Conservation (phyloP, 1,140 invertebrate species). For the Hylaeus anthracinus region DNA sequence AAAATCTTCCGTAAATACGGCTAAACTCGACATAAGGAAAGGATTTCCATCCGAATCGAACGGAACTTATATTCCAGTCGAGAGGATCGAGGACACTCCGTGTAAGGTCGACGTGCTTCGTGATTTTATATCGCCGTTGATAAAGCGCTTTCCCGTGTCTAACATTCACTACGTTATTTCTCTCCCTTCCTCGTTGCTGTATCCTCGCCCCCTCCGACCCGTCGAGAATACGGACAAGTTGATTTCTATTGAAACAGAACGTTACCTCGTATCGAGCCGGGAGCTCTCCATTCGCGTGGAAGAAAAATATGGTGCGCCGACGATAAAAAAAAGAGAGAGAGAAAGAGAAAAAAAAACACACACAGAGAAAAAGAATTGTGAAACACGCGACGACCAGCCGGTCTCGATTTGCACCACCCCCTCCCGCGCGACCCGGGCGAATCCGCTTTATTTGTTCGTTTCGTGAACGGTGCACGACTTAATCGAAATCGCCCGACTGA, state of each 20-base stretch:
- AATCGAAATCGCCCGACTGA: conserved; percentile 68
- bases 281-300: conserved; percentile 26
- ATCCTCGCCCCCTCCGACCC: background rate
- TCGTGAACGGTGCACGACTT: conserved; percentile 10
- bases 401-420: conserved; percentile 10
- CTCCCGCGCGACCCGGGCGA: background rate
- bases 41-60: conserved; percentile 58
- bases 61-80: conserved; percentile 31
- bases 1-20: conserved; percentile 43
- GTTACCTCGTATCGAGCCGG: conserved; percentile 28
- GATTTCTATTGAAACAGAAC: conserved; percentile 48
- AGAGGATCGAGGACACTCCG: conserved; percentile 36
- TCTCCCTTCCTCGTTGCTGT: background rate
- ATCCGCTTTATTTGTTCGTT: background rate
- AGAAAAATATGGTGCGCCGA: conserved; percentile 8
- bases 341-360: background rate
- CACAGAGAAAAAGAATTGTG: conserved; percentile 9
- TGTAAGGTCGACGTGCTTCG: conserved; percentile 21
- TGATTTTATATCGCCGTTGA: conserved; percentile 58
- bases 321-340: background rate
- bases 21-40: conserved; percentile 46
- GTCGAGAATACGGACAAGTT: conserved; percentile 34
- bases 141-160: conserved; percentile 49
- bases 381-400: conserved; percentile 12
- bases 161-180: conserved; percentile 35